Evolutionary conservation across 1,140 invertebrate species (phyloP).

Genomic region (Drosophila parabipectinata): DNA sequence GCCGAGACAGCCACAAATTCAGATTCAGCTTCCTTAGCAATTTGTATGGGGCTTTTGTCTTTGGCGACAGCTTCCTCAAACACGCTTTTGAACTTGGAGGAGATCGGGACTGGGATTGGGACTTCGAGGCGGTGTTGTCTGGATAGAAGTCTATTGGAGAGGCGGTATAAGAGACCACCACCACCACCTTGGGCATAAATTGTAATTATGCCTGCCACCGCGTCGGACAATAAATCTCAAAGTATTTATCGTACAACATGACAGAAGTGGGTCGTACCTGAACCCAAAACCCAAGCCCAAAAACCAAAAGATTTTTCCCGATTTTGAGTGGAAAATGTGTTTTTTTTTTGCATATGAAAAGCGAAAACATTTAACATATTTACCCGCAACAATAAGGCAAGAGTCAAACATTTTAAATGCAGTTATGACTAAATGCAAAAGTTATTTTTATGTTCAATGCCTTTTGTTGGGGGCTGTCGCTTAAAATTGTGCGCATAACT

Average conservation of each 20-base stretch:
- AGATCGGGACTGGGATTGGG: neutral
- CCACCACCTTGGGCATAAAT: constrained; percentile 71
- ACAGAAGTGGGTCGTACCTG: constrained; percentile 75
- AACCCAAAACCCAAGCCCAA: constrained; percentile 38
- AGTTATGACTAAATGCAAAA: constrained; percentile 80
- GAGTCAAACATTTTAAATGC: constrained; percentile 68
- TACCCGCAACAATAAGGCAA: constrained; percentile 2
- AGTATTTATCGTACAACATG: constrained; percentile 79
- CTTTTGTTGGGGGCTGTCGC: constrained; percentile 59
- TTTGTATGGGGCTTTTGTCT: constrained; percentile 72
- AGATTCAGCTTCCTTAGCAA: constrained; percentile 65
- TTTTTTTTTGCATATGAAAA: constrained; percentile 55
- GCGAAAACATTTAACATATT: constrained; percentile 39
- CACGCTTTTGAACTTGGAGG: constrained; percentile 72
- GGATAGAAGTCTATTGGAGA: constrained; percentile 41
- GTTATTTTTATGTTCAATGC: constrained; percentile 61
- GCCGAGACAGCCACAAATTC: constrained; percentile 6
- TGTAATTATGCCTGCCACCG: constrained; percentile 80
- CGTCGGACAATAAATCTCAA: constrained; percentile 76
- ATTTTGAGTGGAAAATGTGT: constrained; percentile 4
- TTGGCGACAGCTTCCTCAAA: constrained; percentile 79
- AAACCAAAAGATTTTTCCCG: constrained; percentile 20
- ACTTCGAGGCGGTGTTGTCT: neutral
- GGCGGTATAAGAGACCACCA: constrained; percentile 16
- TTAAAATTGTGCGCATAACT: constrained; percentile 79